Evolutionary conservation across 2,113 vertebrate species (phyloP).

Genomic region (Oreotrochilus melanogaster): DNA sequence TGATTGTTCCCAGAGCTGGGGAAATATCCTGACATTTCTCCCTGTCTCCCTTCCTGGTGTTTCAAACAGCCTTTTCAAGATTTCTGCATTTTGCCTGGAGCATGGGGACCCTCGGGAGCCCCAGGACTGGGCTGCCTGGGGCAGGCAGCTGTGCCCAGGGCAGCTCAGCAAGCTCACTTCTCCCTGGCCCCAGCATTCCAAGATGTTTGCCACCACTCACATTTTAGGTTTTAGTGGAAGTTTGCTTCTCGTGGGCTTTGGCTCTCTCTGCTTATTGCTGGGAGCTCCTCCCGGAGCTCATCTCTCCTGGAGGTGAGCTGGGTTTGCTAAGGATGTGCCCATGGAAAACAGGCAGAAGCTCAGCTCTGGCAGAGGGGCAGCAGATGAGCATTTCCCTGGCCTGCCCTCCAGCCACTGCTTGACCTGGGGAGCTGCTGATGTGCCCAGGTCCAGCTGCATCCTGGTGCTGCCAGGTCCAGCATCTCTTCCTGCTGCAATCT

Average conservation of each 20-base stretch:
- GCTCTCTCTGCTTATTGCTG: neutral
- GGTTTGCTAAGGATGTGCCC: neutral
- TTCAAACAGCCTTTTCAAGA: neutral
- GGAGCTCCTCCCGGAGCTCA: neutral
- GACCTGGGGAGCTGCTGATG: neutral
- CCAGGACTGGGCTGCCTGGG: neutral
- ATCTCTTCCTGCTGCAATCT: neutral
- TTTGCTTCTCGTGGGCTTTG: neutral
- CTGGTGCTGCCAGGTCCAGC: accelerated
- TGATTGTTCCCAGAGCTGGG: neutral
- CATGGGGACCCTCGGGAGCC: neutral
- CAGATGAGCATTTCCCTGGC: neutral
- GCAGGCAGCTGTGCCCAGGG: slow-evolving; percentile 15
- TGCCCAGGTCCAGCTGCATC: neutral
- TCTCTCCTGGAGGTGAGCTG: neutral
- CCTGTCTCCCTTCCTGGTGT: neutral
- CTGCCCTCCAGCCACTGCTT: neutral
- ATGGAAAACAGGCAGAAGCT: neutral
- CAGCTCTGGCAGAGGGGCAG: neutral
- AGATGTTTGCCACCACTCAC: neutral
- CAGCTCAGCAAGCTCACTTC: neutral
- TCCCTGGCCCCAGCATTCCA: neutral
- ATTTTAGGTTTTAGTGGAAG: neutral
- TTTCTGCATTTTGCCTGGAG: slow-evolving; percentile 4
- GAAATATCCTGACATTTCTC: slow-evolving; percentile 19